Conservation (phyloP, 2,888 invertebrate species). For the Cephus pulcher region DNA sequence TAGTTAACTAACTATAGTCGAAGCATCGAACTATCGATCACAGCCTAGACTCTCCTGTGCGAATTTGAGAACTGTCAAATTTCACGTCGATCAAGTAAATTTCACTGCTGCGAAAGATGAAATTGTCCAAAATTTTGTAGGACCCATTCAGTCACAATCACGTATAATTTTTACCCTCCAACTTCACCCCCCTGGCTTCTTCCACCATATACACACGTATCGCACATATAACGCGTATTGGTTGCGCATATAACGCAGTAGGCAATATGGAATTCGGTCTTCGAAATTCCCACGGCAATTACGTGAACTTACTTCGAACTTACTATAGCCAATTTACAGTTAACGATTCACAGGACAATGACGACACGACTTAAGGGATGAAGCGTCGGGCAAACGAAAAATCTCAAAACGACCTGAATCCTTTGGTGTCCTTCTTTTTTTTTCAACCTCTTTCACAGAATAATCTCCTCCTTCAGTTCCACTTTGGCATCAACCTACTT, state of each 20-base stretch:
- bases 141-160: neutral
- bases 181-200: neutral
- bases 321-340: slow-evolving; percentile 50
- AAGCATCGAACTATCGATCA: neutral
- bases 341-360: slow-evolving; percentile 46
- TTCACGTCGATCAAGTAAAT: slow-evolving; percentile 60
- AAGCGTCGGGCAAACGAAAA: neutral
- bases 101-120: slow-evolving; percentile 47
- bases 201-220: neutral
- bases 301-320: slow-evolving; percentile 41
- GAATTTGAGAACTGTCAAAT: slow-evolving; percentile 45
- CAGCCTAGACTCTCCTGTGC: neutral
- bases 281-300: slow-evolving; percentile 40
- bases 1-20: neutral
- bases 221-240: neutral
- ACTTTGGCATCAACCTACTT: neutral
- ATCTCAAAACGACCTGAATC: neutral
- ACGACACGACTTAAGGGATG: slow-evolving; percentile 32
- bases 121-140: slow-evolving; percentile 55
- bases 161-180: neutral
- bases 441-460: neutral
- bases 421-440: neutral
- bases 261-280: neutral
- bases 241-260: slow-evolving; percentile 8
- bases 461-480: neutral